Conservation (phyloP, 2,797 vertebrate genomes). For the Podarcis siculus region DNA sequence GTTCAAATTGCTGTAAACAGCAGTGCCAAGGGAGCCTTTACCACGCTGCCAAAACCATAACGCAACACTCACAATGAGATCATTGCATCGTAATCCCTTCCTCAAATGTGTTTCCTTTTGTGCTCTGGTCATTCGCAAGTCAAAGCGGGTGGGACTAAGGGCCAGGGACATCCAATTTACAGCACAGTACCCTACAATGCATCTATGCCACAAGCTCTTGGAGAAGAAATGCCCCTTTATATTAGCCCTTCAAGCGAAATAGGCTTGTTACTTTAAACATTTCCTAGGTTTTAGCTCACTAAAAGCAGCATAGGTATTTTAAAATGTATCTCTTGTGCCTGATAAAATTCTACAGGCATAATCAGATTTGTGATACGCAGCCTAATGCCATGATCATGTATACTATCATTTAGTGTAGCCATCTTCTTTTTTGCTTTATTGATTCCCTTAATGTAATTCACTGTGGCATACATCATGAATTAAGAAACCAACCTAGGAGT, state of each 20-base stretch:
- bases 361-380: conserved; percentile 55
- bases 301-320: conserved; percentile 41
- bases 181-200: conserved; percentile 43
- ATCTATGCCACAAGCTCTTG: conserved; percentile 39
- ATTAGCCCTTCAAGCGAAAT: conserved; percentile 53
- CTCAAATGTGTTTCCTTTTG: conserved; percentile 71
- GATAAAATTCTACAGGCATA: conserved; percentile 56
- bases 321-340: conserved; percentile 28
- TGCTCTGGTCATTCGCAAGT: conserved; percentile 67
- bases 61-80: conserved; percentile 74
- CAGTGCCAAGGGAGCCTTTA: conserved; percentile 76
- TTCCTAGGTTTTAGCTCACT: conserved; percentile 44
- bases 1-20: conserved; percentile 78
- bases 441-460: conserved; percentile 28
- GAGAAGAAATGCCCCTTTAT: conserved; percentile 42
- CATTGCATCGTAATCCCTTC: conserved; percentile 79
- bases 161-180: conserved; percentile 52
- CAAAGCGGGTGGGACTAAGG: conserved; percentile 44
- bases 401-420: conserved; percentile 8
- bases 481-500: conserved; percentile 6
- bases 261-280: conserved; percentile 61
- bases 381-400: conserved; percentile 45
- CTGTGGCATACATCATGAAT: conserved; percentile 12
- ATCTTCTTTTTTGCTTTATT: conserved; percentile 15
- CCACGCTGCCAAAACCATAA: conserved; percentile 71